These are phyloP conservation scores for Anhinga anhinga DNA, from an alignment of 2,113 vertebrate species.

Conservation along the genomic window DNA sequence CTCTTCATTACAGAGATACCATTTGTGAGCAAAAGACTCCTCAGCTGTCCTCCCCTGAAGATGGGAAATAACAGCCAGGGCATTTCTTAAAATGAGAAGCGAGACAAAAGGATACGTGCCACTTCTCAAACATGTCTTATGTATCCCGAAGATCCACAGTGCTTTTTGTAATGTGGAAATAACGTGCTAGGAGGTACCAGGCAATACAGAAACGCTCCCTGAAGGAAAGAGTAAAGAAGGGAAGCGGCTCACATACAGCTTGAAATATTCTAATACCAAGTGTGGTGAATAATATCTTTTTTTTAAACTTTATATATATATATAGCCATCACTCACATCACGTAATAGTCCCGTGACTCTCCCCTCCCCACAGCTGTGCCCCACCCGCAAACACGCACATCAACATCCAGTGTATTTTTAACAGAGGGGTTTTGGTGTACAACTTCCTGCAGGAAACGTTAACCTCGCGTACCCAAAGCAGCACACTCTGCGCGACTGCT, in stretches of 20 bases:
- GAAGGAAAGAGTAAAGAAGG: not conserved
- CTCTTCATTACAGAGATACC: not conserved
- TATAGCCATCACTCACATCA: not conserved
- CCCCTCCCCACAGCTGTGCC: not conserved
- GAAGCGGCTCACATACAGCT: not conserved
- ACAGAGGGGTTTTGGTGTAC: not conserved
- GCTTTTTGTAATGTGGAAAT: not conserved
- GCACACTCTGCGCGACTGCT: not conserved
- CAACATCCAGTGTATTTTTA: not conserved
- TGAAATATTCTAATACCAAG: not conserved
- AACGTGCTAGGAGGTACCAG: not conserved
- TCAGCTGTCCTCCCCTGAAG: not conserved
- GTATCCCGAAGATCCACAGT: not conserved
- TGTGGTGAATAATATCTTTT: not conserved
- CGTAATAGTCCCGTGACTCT: not conserved
- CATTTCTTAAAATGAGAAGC: not conserved
- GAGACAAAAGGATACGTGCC: not conserved
- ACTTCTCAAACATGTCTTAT: not conserved
- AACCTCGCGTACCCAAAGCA: rapidly evolving
- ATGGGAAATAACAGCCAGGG: not conserved
- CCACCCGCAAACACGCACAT: not conserved
- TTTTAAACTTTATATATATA: not conserved
- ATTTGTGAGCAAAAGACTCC: not conserved
- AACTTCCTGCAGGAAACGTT: not conserved
- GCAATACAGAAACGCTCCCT: not conserved